Evolutionary conservation across 2,113 vertebrate species (phyloP), one percentile per base, ranked within the genome.

Genomic region (Cephalopterus ornatus): DNA sequence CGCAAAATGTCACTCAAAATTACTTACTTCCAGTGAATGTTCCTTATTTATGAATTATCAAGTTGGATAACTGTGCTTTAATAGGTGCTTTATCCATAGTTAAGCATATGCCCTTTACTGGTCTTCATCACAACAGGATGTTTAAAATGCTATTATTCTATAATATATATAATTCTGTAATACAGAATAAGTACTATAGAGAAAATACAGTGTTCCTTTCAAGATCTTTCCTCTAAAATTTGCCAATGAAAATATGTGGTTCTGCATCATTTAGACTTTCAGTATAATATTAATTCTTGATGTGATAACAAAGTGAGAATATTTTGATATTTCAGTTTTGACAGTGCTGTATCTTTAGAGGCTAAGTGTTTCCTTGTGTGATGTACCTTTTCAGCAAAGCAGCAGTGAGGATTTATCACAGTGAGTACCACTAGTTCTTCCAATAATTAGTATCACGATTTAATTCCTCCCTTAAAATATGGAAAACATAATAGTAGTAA

Each of bases 41-140:
- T 93, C 75, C 49, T 91, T 84, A 75, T 92, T 89, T 93, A 46
- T 92, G 72, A 93, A 83, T 97, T 97, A 94, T 92, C 92, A 96
- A n/a, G 88, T 91, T 88, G 55, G 81, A 68, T 94, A 96, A 94
- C 83, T 83, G 16, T 92, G n/a, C 90, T 97, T 93, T 74, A 77
- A 55, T 86, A 95, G 52, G 44, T 93, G 56, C 72, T 89, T 95
- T 93, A 88, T 95, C 93, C 91, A 79, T 86, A 95, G 96, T 75
- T 88, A 92, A 91, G 14, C n/a, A 62, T 58, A 6, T 84, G 82
- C 16, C n/a, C n/a, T n/a, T 82, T 78, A 55, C 84, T 82, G 83
- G 15, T 96, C 52, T 75, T 87, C 70, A 71, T 73, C 49, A 21
- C 68, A 81, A 89, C 30, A 27, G 68, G 74, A 33, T 78, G 27